Evolutionary conservation across 2,797 vertebrate genomes (phyloP), one percentile per base, ranked within the genome.

Genomic region (Chelon labrosus): DNA sequence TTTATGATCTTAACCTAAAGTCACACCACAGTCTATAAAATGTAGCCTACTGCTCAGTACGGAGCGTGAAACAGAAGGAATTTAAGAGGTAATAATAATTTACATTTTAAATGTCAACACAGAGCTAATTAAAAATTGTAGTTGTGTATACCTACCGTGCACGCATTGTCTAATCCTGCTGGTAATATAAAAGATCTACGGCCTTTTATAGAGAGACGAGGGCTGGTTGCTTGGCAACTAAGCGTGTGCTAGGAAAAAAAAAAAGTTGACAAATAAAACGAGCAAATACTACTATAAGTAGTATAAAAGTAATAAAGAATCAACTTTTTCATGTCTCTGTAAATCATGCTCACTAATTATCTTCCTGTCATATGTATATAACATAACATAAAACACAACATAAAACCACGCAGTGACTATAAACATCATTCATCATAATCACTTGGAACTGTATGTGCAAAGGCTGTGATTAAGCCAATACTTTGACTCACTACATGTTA

Each of bases 181-280:
- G 65, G 27, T 69, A 65, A 72, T 73, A 74, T 42, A 54, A 65
- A 84, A 63, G 27, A 70, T 50, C 65, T 65, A 22, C 31, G 60
- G 65, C 70, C 51, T 50, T 70, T 67, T 83, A 55, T 59, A 12
- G 42, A 10, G 12, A 73, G 54, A 75, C 50, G 42, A 62, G 54
- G 52, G 47, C 16, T 57, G 49, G 88, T 87, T 90, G 80, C 86
- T 55, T 82, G 77, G 87, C 74, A 89, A 90, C 86, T 85, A 70
- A 67, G 19, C 13, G 35, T 60, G 41, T 20, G 16, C 31, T 35
- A 49, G 12, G n/a, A n/a, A n/a, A 11, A 58, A 37, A 38, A 46
- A n/a, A 73, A 75, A 70, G n/a, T 53, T 71, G 65, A 77, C 53
- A 61, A 67, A 13, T 3, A 80, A 71, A 73, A 31, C 1, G 0